Evolutionary conservation across 2,888 invertebrate species (phyloP).

Genomic region (Drosophila anceps): DNA sequence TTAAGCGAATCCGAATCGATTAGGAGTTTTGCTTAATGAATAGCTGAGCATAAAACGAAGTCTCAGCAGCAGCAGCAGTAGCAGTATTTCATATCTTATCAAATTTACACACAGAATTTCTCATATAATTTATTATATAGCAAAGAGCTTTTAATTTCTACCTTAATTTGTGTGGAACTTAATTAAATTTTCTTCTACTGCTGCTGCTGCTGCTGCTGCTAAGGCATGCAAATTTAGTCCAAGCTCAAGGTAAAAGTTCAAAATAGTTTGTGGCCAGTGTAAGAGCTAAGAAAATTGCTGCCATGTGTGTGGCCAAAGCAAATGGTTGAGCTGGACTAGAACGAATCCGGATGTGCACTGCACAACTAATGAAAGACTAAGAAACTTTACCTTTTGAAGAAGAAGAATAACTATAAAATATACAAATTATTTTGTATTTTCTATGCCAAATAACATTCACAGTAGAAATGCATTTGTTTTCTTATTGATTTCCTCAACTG

Average conservation of each 20-base stretch:
- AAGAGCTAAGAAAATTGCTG: conserved; percentile 20
- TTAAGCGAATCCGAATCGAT: conserved; percentile 14
- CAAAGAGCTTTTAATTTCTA: conserved; percentile 15
- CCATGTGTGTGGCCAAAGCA: conserved; percentile 9
- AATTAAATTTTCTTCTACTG: conserved; percentile 38
- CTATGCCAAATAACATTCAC: not conserved
- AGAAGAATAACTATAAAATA: not conserved
- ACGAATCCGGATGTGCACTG: conserved; percentile 18
- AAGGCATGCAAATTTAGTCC: conserved; percentile 27
- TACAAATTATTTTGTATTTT: not conserved
- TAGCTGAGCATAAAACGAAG: not conserved
- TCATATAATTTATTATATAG: conserved; percentile 39
- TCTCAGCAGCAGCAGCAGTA: not conserved
- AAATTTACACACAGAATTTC: conserved; percentile 24
- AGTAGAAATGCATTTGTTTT: not conserved
- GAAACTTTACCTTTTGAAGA: not conserved
- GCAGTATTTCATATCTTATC: conserved; percentile 35
- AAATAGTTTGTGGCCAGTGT: conserved; percentile 33
- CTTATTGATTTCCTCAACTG: not conserved
- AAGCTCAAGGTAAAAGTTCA: conserved; percentile 30
- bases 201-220: not conserved
- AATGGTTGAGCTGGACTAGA: conserved; percentile 1
- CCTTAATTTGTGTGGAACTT: conserved; percentile 37
- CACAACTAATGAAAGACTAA: not conserved
- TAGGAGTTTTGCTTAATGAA: not conserved